A percentile compares a stretch with the other conserved stretches of the same genome.
Evolutionary conservation across 2,797 vertebrate species (phyloP).

Genomic region (Falco columbarius): DNA sequence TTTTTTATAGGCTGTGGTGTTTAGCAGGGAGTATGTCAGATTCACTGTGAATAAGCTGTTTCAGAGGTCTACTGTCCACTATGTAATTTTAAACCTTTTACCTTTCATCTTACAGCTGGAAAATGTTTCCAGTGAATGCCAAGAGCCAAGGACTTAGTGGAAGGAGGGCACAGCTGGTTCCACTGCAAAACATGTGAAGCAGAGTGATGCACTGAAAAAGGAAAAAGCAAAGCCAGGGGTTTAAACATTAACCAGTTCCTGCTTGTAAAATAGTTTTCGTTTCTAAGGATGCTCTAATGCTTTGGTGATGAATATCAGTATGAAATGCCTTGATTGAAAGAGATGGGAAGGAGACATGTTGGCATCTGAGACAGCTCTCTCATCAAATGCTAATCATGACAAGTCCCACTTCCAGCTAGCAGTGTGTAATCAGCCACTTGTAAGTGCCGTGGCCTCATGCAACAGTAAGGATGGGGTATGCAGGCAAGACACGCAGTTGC

Average conservation of each 20-base stretch:
- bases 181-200: neutral
- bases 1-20: neutral
- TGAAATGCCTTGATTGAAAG: neutral
- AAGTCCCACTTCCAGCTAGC: neutral
- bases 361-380: neutral
- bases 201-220: neutral
- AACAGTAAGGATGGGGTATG: neutral
- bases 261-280: neutral
- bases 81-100: slow-evolving; percentile 16
- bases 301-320: neutral
- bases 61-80: slow-evolving; percentile 12
- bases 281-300: neutral
- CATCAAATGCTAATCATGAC: neutral
- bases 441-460: neutral
- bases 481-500: neutral
- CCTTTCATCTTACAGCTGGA: slow-evolving; percentile 1
- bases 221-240: neutral
- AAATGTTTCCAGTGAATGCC: neutral
- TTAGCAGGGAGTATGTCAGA: neutral
- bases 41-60: slow-evolving; percentile 15
- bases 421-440: neutral
- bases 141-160: neutral
- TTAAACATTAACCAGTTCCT: slow-evolving; percentile 12
- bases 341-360: neutral
- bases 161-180: neutral